phyloP scores from a whole-genome alignment of 2,113 vertebrate genomes.

The Sinocyclocheilus anshuiensis region DNA sequence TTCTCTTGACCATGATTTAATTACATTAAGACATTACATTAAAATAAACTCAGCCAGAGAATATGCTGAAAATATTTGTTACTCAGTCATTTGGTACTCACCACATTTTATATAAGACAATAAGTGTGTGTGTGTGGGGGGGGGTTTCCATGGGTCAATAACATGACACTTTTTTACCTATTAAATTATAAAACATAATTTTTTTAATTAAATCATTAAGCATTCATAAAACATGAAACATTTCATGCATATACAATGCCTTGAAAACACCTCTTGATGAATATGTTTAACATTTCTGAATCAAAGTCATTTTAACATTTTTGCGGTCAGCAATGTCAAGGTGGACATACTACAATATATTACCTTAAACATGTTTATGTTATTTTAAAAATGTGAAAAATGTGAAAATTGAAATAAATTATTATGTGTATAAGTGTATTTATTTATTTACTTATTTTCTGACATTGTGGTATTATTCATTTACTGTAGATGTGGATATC shows the following conservation, averaged over 20 bases:
- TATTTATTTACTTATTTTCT: no score
- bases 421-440: no score
- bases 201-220: not conserved
- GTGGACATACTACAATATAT: not conserved
- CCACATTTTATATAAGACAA: slow-evolving; percentile 41
- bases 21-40: not conserved
- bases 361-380: no score
- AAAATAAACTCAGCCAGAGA: slow-evolving; percentile 54
- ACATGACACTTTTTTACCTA: not conserved
- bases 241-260: slow-evolving; percentile 4
- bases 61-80: slow-evolving; percentile 66
- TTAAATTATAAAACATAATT: not conserved
- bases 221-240: not conserved
- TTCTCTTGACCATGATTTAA: not conserved
- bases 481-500: no score
- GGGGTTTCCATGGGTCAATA: not conserved
- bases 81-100: no score
- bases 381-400: no score
- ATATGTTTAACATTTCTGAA: not conserved
- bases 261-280: not conserved
- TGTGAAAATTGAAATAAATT: no score
- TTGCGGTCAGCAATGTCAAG: not conserved
- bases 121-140: no score
- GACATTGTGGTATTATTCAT: no score
- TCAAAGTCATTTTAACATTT: not conserved